These are phyloP conservation scores for Sminthurinus aureus DNA, from an alignment of 2,888 invertebrate genomes.

Conservation along the genomic window DNA sequence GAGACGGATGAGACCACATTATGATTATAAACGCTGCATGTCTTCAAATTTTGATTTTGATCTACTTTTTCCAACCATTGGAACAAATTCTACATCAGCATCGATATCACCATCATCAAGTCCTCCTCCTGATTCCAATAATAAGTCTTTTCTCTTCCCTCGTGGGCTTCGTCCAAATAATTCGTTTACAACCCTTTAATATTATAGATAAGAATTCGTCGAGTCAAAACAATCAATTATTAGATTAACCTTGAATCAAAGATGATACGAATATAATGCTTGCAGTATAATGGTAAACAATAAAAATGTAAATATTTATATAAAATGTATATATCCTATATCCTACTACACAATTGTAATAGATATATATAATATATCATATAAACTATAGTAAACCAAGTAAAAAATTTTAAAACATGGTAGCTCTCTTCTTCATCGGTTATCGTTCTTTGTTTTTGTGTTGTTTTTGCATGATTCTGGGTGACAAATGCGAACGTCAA, in stretches of 20 bases:
- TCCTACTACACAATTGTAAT: background rate
- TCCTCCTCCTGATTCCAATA: constrained; percentile 42
- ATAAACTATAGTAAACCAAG: background rate
- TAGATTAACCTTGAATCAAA: background rate
- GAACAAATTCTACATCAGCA: constrained; percentile 54
- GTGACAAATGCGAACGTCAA: background rate
- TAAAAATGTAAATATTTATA: background rate
- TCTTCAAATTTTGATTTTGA: constrained; percentile 40
- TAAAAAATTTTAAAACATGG: background rate
- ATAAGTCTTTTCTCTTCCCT: constrained; percentile 48
- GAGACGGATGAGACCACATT: background rate
- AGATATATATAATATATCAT: background rate
- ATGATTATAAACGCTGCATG: constrained; percentile 34
- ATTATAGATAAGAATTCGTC: background rate
- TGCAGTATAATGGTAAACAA: background rate
- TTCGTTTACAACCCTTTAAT: constrained; percentile 57
- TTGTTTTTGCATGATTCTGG: background rate
- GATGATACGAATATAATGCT: background rate
- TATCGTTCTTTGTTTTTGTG: too few relatives aligned
- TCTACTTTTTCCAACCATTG: constrained; percentile 40
- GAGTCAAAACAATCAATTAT: too few relatives aligned
- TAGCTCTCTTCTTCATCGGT: background rate
- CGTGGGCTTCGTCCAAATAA: constrained; percentile 57
- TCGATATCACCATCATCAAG: constrained; percentile 45
- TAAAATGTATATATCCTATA: background rate